Evolutionary conservation across 2,888 invertebrate species (phyloP).

Genomic region (Pseudococcus jackbeardsleyi): DNA sequence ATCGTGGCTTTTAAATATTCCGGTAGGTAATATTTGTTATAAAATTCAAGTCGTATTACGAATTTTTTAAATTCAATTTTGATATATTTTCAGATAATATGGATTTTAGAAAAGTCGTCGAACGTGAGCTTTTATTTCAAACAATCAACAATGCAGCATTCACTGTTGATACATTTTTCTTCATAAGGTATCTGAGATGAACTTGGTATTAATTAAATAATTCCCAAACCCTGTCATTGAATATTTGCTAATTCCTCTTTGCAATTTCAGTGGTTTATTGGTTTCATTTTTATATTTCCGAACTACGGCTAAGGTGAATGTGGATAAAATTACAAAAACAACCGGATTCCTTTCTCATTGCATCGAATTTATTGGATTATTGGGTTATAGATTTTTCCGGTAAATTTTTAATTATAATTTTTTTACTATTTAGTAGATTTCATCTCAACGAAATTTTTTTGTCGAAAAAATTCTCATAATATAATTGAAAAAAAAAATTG

Average conservation of each 20-base stretch:
- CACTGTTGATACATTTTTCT: slow-evolving; percentile 87
- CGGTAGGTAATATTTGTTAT: slow-evolving; percentile 69
- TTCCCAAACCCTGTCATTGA: too few species aligned
- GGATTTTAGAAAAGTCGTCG: slow-evolving; percentile 78
- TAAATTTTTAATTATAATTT: slow-evolving; percentile 57
- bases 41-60: not conserved
- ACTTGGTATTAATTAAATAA: too few species aligned
- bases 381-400: slow-evolving; percentile 76
- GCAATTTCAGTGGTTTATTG: slow-evolving; percentile 79
- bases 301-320: slow-evolving; percentile 68
- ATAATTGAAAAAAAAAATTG: too few species aligned
- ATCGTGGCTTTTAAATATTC: slow-evolving; percentile 84
- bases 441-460: too few species aligned
- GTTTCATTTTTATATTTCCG: slow-evolving; percentile 86
- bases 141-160: slow-evolving; percentile 84
- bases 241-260: not conserved
- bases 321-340: slow-evolving; percentile 68
- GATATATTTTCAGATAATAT: slow-evolving; percentile 76
- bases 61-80: not conserved
- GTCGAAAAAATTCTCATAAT: not conserved
- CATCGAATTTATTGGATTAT: slow-evolving; percentile 72
- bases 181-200: slow-evolving; percentile 72
- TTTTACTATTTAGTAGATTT: not conserved
- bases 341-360: slow-evolving; percentile 69
- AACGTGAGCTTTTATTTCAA: slow-evolving; percentile 84